phyloP scores from a whole-genome alignment of 2,113 vertebrate genomes.

The Procavia capensis region DNA sequence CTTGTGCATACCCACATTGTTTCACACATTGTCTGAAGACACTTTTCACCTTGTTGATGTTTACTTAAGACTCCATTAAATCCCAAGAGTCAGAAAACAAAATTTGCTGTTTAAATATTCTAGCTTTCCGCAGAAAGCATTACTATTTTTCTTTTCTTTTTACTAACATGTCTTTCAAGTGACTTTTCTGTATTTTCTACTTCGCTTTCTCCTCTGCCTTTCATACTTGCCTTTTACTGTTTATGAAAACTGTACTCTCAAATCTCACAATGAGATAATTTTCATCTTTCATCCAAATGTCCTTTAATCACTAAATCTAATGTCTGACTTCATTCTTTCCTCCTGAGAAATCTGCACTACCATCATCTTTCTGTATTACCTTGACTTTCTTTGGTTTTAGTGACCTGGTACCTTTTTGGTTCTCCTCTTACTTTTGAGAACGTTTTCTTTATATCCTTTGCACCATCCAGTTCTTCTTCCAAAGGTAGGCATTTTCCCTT shows the following conservation, averaged over 20 bases:
- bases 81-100: not conserved
- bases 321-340: not conserved
- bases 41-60: not conserved
- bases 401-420: too few species aligned
- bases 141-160: not conserved
- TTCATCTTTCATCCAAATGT: not conserved
- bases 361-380: not conserved
- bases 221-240: not conserved
- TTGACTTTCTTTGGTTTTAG: not conserved
- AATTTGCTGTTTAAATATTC: not conserved
- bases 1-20: not conserved
- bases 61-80: not conserved
- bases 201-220: not conserved
- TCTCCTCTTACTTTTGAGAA: not conserved
- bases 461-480: not conserved
- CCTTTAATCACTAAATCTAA: not conserved
- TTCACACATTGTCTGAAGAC: not conserved
- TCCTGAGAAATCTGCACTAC: not conserved
- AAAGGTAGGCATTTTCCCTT: not conserved
- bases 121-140: not conserved
- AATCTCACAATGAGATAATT: not conserved
- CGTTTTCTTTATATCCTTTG: not conserved
- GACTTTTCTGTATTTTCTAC: not conserved
- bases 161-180: not conserved
- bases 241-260: not conserved